Conservation (phyloP, 2,113 vertebrate genomes). For the Neofelis nebulosa region DNA sequence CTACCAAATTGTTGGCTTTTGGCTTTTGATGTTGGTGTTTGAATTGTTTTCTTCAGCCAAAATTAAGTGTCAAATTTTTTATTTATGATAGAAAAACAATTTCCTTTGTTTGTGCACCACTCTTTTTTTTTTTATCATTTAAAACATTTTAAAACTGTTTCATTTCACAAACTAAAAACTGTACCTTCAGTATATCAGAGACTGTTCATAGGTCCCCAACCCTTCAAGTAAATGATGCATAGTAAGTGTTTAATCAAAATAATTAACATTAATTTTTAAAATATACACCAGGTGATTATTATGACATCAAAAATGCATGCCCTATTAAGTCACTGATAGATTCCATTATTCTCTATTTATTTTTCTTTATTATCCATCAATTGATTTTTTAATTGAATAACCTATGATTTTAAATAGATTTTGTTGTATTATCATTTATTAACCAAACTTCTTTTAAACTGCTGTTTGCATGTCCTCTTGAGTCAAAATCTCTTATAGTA, state of each 20-base stretch:
- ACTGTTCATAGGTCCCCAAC: fast-evolving
- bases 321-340: neutral
- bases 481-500: neutral
- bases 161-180: neutral
- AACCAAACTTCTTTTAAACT: neutral
- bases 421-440: neutral
- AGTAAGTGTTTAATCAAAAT: constrained; percentile 3
- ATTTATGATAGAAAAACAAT: neutral
- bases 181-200: neutral
- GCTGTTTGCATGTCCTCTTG: neutral
- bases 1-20: neutral
- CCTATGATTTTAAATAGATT: neutral
- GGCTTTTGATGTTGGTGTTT: neutral
- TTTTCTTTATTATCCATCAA: neutral
- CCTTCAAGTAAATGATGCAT: neutral
- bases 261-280: constrained; percentile 10
- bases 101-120: neutral
- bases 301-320: neutral
- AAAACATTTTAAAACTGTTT: neutral
- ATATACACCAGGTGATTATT: neutral
- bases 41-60: neutral
- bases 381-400: neutral
- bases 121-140: neutral
- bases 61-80: neutral
- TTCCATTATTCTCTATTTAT: neutral